phyloP scores from a whole-genome alignment of 37 sponge, comb jelly and placozoan species.

The Axinella damicornis region DNA sequence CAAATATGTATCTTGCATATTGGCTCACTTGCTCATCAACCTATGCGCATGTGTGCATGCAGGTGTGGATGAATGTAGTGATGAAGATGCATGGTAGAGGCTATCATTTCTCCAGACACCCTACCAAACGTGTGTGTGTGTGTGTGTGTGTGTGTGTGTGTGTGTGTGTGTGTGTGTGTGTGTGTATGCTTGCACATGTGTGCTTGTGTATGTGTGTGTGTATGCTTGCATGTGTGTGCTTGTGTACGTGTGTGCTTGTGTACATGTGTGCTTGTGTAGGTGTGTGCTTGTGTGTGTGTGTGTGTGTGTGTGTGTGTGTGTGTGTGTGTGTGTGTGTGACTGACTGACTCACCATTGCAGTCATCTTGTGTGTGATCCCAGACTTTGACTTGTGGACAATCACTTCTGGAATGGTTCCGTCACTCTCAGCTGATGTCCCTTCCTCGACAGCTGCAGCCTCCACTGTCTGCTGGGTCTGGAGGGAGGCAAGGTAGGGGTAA shows the following conservation, averaged over 20 bases:
- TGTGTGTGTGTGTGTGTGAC: no score
- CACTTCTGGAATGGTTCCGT: constrained; percentile 2
- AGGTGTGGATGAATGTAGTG: constrained; percentile 2
- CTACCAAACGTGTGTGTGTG: background rate
- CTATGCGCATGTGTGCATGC: constrained; percentile 19
- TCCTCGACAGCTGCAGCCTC: no score
- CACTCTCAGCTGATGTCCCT: no score
- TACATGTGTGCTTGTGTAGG: background rate
- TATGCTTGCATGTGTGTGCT: no score
- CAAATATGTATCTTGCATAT: constrained; percentile 85
- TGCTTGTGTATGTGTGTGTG: no score
- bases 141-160: constrained; percentile 14
- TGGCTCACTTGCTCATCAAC: constrained; percentile 75
- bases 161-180: constrained; percentile 2
- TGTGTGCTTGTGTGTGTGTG: no score
- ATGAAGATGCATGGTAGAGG: background rate
- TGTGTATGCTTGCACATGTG: constrained; percentile 1
- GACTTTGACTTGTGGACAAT: constrained; percentile 15
- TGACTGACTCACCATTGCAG: constrained; percentile 32
- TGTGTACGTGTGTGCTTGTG: no score
- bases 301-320: no score
- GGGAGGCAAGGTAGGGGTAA: no score
- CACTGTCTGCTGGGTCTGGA: no score
- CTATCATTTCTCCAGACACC: background rate
- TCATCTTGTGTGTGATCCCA: constrained; percentile 45